Conservation (phyloP, 2,113 vertebrate genomes). For the Noctilio leporinus region DNA sequence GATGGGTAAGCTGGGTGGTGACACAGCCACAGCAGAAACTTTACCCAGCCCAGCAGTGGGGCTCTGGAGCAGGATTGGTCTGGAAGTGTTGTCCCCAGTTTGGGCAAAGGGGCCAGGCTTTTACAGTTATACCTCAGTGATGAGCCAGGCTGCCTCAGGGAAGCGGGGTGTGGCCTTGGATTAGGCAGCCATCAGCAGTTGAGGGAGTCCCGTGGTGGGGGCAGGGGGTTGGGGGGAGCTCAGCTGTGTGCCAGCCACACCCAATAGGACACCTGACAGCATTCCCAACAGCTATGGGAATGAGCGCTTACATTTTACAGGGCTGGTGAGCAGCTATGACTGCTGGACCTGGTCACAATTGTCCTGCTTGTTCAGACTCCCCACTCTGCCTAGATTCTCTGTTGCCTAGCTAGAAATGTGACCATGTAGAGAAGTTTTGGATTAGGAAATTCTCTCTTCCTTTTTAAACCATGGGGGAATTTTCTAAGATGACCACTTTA, state of each 20-base stretch:
- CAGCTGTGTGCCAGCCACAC: neutral
- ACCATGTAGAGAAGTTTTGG: neutral
- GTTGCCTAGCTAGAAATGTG: neutral
- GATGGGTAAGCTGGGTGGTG: neutral
- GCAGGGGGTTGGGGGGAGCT: too few species aligned
- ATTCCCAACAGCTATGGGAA: neutral
- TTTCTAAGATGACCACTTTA: neutral
- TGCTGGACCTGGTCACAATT: neutral
- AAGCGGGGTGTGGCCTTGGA: neutral
- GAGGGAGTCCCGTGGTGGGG: neutral
- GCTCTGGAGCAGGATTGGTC: neutral
- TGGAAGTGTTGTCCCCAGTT: neutral
- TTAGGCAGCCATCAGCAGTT: neutral
- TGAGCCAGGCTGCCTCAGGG: neutral
- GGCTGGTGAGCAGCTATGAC: neutral
- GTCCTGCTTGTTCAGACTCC: neutral
- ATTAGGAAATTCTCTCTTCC: neutral
- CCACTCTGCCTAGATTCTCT: neutral
- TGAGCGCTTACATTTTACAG: neutral
- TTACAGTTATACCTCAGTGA: accelerated
- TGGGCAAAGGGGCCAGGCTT: neutral
- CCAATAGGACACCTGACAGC: neutral
- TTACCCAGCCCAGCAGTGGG: accelerated
- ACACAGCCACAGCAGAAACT: neutral
- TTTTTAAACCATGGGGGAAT: neutral